Evolutionary conservation across 2,113 vertebrate species (phyloP).

Genomic region (Salvelinus sp.): DNA sequence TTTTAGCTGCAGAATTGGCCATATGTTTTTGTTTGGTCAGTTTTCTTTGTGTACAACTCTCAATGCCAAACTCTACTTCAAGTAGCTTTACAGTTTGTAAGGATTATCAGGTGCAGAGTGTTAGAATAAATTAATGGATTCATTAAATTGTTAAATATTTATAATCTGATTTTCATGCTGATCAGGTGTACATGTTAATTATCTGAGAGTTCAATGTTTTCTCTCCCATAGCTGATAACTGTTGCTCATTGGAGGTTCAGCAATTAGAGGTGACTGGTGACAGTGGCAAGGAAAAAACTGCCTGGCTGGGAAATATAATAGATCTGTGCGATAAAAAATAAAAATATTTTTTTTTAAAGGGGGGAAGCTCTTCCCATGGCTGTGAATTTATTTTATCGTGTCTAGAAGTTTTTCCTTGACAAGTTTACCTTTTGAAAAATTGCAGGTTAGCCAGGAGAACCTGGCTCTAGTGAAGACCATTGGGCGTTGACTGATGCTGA

Average conservation of each 20-base stretch:
- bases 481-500: constrained; percentile 85
- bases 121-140: too few species aligned
- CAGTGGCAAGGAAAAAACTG: neutral
- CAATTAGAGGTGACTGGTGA: neutral
- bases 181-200: neutral
- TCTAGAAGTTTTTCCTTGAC: neutral
- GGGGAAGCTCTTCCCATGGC: neutral
- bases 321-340: neutral
- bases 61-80: too few species aligned
- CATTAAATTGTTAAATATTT: too few species aligned
- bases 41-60: too few species aligned
- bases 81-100: too few species aligned
- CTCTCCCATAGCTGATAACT: constrained; percentile 15
- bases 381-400: neutral
- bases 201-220: neutral
- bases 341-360: too few species aligned
- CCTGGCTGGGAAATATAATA: neutral
- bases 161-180: neutral
- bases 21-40: too few species aligned
- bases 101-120: too few species aligned
- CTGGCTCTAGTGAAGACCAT: constrained; percentile 57
- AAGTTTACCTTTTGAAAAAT: neutral
- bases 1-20: too few species aligned
- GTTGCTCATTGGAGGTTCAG: constrained; percentile 15
- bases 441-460: constrained; percentile 22